Base-by-base conservation (phyloP, 2,113 vertebrate species). In the Platycercus adscitus region DNA sequence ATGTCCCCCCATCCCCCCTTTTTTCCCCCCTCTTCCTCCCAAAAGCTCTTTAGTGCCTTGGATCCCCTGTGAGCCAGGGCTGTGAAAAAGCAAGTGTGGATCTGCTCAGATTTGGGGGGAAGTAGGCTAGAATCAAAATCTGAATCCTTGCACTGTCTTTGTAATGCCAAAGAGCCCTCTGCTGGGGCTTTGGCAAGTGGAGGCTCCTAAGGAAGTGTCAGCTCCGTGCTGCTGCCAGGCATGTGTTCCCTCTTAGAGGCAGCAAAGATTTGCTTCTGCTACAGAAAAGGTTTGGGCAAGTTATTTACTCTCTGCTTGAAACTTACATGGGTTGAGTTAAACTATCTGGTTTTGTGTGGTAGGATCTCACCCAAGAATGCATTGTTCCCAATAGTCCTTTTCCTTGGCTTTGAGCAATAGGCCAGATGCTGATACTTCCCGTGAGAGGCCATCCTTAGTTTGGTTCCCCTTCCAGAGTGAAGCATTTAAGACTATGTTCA, bases 401-500 rank as follows among this genome's bases (percentile, higher is more conserved):
- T 37, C 58, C 55, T 70, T 68, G 46, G 9, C 24, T 41, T 49
- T 64, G 35, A 58, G 31, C 33, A 9, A 1, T 7, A n/a, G 3
- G 44, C 11, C 11, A 4, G 28, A 2, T 60, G 61, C 14, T 79
- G 81, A 37, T 58, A 23, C 18, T 11, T 56, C 47, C 44, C 8
- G 2, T 1, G 8, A 72, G 7, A 53, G 8, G 13, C 66, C 3
- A 2, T 29, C 11, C n/a, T 37, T 47, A 37, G 5, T 47, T 52
- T 89, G 13, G 5, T 5, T 82, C 31, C 24, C 18, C 33, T 77
- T 41, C 35, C 43, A 44, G 46, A 41, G 23, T 43, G 47, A 43
- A 88, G 19, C 14, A 5, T 41, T 63, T 44, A 13, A 49, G 25
- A 3, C 13, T 55, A 0, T 0, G 1, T 41, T 53, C 7, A 4